phyloP scores from a whole-genome alignment of 2,888 invertebrate genomes.

The Nomada ferruginata region DNA sequence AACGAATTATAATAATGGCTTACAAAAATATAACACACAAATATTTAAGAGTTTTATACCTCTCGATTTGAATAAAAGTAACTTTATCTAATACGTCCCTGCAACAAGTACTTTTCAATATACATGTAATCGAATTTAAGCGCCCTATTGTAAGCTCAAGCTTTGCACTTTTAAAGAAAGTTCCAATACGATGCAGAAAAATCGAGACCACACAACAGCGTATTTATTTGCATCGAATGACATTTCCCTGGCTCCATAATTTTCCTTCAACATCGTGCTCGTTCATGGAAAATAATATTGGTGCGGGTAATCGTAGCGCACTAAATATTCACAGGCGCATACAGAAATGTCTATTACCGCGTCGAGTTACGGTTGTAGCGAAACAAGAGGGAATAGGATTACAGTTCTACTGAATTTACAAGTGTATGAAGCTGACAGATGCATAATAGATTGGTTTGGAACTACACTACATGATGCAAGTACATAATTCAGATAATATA shows the following conservation, averaged over 20 bases:
- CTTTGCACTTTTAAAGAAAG: background rate
- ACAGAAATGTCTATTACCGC: background rate
- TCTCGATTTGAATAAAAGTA: too few species aligned
- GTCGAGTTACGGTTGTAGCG: background rate
- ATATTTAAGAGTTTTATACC: too few species aligned
- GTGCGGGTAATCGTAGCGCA: background rate
- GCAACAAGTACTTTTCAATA: background rate
- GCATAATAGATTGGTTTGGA: background rate
- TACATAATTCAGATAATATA: too few species aligned
- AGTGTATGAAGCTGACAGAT: background rate
- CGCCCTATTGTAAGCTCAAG: background rate
- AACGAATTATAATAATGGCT: too few species aligned
- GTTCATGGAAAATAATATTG: constrained; percentile 1
- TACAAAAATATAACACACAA: too few species aligned
- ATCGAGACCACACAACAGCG: background rate
- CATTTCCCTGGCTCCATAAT: background rate
- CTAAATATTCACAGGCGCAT: background rate
- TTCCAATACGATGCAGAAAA: background rate
- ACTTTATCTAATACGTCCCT: too few species aligned
- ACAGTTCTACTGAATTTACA: background rate
- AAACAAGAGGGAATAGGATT: background rate
- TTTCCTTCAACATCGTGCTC: background rate
- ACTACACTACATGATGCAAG: too few species aligned
- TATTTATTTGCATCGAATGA: background rate
- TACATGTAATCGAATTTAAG: background rate